Evolutionary conservation across 2,797 vertebrate species (phyloP), one percentile per base, ranked within the genome.

Genomic region (Cossypha heuglini): DNA sequence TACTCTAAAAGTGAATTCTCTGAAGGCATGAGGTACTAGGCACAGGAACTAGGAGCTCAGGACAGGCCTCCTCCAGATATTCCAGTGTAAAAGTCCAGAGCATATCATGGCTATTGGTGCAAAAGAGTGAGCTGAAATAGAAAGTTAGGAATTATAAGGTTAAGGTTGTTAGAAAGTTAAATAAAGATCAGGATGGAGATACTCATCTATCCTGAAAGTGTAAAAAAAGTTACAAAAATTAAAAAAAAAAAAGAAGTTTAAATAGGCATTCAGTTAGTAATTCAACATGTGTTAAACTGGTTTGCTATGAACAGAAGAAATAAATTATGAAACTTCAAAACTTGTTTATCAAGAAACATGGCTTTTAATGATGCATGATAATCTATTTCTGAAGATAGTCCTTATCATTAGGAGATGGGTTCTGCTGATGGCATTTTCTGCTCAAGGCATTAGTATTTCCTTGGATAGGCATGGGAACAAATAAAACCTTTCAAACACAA

Each of bases 401-500:
- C 45, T 95, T 95, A 74, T 81, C 74, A 35, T 74, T 90, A 88
- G 63, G 63, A 38, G 40, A 90, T 95, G 55, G 58, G 68, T 95
- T 94, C 76, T 29, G 15, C 61, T 93, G 68, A 63, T 11, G 31
- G 58, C 83, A 76, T 92, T 94, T 93, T 96, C 85, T 90, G 67
- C 84, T 94, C 37, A 80, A 95, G 89, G 64, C 74, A 63, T 90
- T 81, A 72, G 31, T 83, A 49, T 94, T 95, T 96, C 64, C 94
- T 95, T 87, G 77, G 52, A 94, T 95, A 96, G 66, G 68, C 77
- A 87, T 92, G 71, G 93, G 94, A 97, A 94, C 88, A 90, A 91
- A 61, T 57, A 92, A 88, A 79, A 88, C 45, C 49, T 95, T 96
- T 96, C 85, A 94, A 91, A 85, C 42, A 63, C 22, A 75, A 37